These are phyloP conservation scores for Cryptocephalus moraei DNA, from an alignment of 2,888 invertebrate genomes.

Conservation along the genomic window DNA sequence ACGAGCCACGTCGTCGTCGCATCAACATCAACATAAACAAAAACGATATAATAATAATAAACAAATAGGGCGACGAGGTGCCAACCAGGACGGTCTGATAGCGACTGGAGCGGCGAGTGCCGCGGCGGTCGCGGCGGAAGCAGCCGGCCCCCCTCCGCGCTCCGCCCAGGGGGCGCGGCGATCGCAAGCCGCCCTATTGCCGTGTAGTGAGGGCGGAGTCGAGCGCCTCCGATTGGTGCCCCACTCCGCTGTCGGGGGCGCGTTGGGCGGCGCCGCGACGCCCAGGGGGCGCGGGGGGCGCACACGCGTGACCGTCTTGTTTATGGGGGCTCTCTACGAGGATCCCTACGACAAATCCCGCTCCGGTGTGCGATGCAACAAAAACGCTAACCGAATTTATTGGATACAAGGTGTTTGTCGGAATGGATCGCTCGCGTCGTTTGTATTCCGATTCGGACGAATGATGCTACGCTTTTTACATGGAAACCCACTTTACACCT, in stretches of 20 bases:
- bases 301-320: slow-evolving; percentile 37
- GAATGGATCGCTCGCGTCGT: slow-evolving; percentile 41
- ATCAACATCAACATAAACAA: slow-evolving; percentile 21
- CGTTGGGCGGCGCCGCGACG: slow-evolving; percentile 11
- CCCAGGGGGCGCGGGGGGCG: slow-evolving; percentile 23
- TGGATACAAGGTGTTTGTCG: slow-evolving; percentile 43
- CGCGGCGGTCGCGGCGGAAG: slow-evolving; percentile 30
- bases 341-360: slow-evolving; percentile 39
- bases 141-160: slow-evolving; percentile 25
- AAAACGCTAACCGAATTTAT: slow-evolving; percentile 42
- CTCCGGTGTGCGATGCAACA: slow-evolving; percentile 32
- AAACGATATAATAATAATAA: too few species aligned
- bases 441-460: slow-evolving; percentile 41
- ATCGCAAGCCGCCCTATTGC: slow-evolving; percentile 23
- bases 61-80: slow-evolving; percentile 22
- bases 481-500: slow-evolving; percentile 41
- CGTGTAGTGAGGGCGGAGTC: slow-evolving; percentile 32
- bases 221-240: slow-evolving; percentile 24
- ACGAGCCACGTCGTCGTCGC: slow-evolving; percentile 1
- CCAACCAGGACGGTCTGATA: slow-evolving; percentile 33
- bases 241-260: slow-evolving; percentile 18
- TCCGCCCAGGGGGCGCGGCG: slow-evolving; percentile 22
- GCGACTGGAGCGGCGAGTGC: slow-evolving; percentile 33
- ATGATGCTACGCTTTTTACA: slow-evolving; percentile 40
- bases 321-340: slow-evolving; percentile 39